Evolutionary conservation across 1,140 invertebrate species (phyloP).

Genomic region (Campoletis sonorensis): DNA sequence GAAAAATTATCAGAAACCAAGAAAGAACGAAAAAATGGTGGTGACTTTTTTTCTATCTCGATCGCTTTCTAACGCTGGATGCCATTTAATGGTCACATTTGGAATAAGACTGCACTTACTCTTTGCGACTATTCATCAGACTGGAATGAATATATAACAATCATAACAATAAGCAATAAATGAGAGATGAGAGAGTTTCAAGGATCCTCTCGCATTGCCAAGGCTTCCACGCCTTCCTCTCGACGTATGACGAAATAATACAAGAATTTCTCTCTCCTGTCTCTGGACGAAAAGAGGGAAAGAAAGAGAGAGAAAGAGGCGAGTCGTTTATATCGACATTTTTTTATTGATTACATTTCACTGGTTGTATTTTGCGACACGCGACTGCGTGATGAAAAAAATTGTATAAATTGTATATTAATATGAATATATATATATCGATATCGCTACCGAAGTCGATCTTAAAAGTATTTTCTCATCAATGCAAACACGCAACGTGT

Average conservation of each 20-base stretch:
- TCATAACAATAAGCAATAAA: not conserved
- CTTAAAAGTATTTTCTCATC: too few relatives aligned
- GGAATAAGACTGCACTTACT: not conserved
- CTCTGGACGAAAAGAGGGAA: not conserved
- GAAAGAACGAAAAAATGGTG: not conserved
- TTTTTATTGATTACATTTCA: not conserved
- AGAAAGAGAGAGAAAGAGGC: not conserved
- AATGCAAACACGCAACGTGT: not conserved
- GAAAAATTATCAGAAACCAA: not conserved
- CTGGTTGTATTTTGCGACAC: not conserved
- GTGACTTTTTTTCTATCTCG: constrained; percentile 1
- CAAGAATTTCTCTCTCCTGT: constrained; percentile 31
- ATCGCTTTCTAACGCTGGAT: not conserved
- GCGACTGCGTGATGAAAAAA: constrained; percentile 21
- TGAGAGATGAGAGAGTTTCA: constrained; percentile 11
- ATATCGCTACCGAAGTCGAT: too few relatives aligned
- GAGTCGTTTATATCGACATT: constrained; percentile 13
- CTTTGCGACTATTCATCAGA: not conserved
- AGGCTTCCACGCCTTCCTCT: constrained; percentile 34
- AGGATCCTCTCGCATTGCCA: constrained; percentile 37
- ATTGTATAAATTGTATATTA: not conserved
- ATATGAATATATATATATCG: not conserved
- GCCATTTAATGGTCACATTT: not conserved
- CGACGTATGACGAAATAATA: not conserved
- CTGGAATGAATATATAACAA: not conserved